phyloP scores from a whole-genome alignment of 2,888 invertebrate species.

The Peribatodes rhomboidaria region DNA sequence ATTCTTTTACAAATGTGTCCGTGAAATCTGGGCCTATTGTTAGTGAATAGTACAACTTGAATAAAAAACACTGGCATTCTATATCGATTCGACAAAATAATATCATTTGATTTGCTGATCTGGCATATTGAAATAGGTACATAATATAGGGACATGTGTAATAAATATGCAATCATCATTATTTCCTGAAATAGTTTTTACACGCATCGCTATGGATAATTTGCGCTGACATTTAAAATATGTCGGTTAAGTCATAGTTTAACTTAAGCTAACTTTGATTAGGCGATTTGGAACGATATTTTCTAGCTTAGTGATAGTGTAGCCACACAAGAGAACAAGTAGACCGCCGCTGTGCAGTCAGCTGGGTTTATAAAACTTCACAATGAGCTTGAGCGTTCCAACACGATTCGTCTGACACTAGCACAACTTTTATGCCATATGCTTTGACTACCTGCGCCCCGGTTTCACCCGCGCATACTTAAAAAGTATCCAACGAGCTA shows the following conservation, averaged over 20 bases:
- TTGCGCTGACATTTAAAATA: constrained; percentile 21
- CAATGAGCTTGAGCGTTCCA: no score
- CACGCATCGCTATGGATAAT: background rate
- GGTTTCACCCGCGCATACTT: no score
- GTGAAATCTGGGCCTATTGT: constrained; percentile 12
- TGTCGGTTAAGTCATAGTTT: constrained; percentile 1
- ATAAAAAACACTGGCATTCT: constrained; percentile 6
- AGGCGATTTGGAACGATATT: background rate
- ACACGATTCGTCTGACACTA: no score
- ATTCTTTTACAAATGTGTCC: constrained; percentile 7
- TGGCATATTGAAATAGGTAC: background rate
- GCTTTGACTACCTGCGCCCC: no score
- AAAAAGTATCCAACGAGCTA: no score
- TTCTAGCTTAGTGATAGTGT: background rate
- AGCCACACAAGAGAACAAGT: no score
- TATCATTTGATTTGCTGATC: constrained; percentile 17
- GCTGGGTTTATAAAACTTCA: no score
- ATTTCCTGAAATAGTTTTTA: constrained; percentile 29
- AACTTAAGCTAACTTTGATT: background rate
- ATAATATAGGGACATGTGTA: background rate
- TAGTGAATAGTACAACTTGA: constrained; percentile 1
- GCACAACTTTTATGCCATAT: no score
- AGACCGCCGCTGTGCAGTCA: no score
- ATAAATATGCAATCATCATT: constrained; percentile 6
- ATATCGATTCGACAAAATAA: constrained; percentile 12